These are phyloP conservation scores for Drosophila littoralis DNA, from an alignment of 1,140 invertebrate species.

Conservation along the genomic window DNA sequence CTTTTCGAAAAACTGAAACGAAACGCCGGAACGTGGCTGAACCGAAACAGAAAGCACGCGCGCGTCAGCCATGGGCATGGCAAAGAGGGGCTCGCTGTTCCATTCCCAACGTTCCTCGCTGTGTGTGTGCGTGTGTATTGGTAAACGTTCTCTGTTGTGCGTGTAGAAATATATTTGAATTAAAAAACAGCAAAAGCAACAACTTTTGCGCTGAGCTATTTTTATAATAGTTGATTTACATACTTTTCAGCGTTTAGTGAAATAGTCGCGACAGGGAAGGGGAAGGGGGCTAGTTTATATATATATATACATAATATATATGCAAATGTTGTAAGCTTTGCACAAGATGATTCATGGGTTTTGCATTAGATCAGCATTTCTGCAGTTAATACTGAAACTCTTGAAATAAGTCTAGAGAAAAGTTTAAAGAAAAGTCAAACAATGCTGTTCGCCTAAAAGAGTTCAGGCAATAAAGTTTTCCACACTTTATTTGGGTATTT, in stretches of 20 bases:
- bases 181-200: conserved; percentile 16
- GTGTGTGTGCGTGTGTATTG: background rate
- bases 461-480: no score
- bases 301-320: background rate
- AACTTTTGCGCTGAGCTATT: conserved; percentile 31
- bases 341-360: conserved; percentile 14
- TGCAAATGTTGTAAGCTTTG: conserved; percentile 19
- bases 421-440: no score
- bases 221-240: conserved; percentile 41
- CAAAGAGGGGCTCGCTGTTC: background rate
- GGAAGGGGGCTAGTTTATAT: background rate
- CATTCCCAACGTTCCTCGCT: conserved; percentile 7
- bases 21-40: conserved; percentile 35
- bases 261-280: background rate
- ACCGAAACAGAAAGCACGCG: conserved; percentile 47
- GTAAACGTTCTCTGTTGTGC: background rate
- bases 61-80: conserved; percentile 15
- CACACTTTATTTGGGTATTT: background rate
- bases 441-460: no score
- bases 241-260: conserved; percentile 38
- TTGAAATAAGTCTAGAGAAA: background rate
- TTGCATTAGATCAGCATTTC: conserved; percentile 12
- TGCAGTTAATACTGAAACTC: background rate
- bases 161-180: background rate
- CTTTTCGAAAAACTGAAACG: conserved; percentile 37